These are phyloP conservation scores for Nephrotoma guestfalica DNA, from an alignment of 2,888 invertebrate genomes.

Conservation along the genomic window DNA sequence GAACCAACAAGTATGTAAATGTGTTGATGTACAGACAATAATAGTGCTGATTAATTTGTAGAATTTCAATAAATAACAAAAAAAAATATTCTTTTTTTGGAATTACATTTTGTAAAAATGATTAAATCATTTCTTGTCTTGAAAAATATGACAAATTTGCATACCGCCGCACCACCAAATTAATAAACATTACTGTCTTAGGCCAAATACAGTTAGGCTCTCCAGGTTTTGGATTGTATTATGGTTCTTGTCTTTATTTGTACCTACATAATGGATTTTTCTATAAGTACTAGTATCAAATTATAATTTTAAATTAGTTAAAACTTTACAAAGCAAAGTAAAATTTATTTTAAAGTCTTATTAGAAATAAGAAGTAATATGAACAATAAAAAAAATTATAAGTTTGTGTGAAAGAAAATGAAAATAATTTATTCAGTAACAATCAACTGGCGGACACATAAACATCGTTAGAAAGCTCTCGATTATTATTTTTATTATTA, in stretches of 20 bases:
- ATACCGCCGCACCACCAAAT: too few relatives aligned
- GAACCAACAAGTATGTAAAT: too few relatives aligned
- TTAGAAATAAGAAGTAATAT: neutral
- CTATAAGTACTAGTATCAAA: neutral
- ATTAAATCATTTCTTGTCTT: neutral
- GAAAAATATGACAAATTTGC: neutral
- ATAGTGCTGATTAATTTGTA: too few relatives aligned
- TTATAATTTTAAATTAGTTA: neutral
- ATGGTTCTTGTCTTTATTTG: neutral
- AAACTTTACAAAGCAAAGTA: neutral
- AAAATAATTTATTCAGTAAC: neutral
- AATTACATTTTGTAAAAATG: neutral
- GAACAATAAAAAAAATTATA: neutral
- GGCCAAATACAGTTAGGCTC: neutral
- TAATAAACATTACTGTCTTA: neutral
- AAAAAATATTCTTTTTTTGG: too few relatives aligned
- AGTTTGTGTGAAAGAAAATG: neutral
- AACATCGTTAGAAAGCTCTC: neutral
- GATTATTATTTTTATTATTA: neutral
- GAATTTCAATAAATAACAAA: too few relatives aligned
- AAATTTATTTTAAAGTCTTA: neutral
- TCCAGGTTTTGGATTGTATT: neutral
- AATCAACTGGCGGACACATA: neutral
- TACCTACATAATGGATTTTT: neutral
- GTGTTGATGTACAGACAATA: too few relatives aligned